Conservation (phyloP, 2,888 invertebrate genomes). For the Spodoptera picta region DNA sequence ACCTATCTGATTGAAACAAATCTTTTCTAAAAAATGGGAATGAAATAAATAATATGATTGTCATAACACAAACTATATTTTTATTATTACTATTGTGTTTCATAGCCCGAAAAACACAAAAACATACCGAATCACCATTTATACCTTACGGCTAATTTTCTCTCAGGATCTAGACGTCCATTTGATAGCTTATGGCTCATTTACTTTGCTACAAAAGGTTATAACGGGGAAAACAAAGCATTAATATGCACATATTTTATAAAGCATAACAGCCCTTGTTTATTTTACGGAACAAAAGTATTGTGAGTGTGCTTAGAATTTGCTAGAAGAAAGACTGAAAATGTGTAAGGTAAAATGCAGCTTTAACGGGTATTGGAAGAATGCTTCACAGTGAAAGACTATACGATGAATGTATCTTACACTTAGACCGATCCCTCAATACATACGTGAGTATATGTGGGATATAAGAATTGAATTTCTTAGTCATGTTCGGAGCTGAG, state of each 20-base stretch:
- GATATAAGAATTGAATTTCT: slow-evolving; percentile 67
- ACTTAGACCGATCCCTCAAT: slow-evolving; percentile 40
- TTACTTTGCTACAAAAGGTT: slow-evolving; percentile 45
- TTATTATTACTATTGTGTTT: slow-evolving; percentile 7
- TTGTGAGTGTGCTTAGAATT: slow-evolving; percentile 16
- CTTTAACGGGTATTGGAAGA: slow-evolving; percentile 34
- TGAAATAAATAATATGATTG: slow-evolving; percentile 4
- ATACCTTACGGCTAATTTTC: slow-evolving; percentile 45
- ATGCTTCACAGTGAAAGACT: slow-evolving; percentile 40
- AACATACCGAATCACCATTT: slow-evolving; percentile 30
- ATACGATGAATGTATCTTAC: slow-evolving; percentile 31
- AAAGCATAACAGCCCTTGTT: slow-evolving; percentile 33
- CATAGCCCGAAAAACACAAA: slow-evolving; percentile 12
- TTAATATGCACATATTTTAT: slow-evolving; percentile 51
- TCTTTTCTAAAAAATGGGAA: neutral
- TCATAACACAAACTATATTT: slow-evolving; percentile 12
- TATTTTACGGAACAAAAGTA: slow-evolving; percentile 34
- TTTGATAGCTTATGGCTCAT: slow-evolving; percentile 49
- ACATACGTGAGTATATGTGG: slow-evolving; percentile 11
- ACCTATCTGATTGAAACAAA: too few relatives aligned
- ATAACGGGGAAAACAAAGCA: slow-evolving; percentile 41
- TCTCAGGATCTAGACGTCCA: slow-evolving; percentile 36
- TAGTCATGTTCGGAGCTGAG: slow-evolving; percentile 62
- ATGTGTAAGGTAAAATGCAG: slow-evolving; percentile 6
- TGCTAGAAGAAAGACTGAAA: slow-evolving; percentile 11